Percentiles rank a stretch among this genome's conserved stretches.
These are phyloP conservation scores for Pachycephala philippinensis DNA, from an alignment of 2,113 vertebrate genomes.

Conservation along the genomic window DNA sequence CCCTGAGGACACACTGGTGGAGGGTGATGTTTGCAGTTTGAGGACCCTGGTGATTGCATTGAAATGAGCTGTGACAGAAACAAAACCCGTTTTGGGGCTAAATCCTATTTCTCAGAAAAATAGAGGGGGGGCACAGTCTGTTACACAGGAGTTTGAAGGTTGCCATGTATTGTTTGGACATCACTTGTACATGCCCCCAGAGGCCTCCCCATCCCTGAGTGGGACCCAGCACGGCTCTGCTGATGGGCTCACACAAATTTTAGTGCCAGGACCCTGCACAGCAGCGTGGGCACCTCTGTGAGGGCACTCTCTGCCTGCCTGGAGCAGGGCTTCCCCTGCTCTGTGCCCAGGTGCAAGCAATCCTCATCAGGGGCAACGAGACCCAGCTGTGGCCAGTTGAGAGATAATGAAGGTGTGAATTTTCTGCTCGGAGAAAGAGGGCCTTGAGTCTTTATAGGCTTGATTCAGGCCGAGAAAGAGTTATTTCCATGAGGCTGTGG, in stretches of 20 bases:
- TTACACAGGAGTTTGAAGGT: not conserved
- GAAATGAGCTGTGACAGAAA: not conserved
- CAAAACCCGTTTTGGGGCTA: accelerated
- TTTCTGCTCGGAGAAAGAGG: not conserved
- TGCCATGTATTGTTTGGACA: not conserved
- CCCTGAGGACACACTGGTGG: not conserved
- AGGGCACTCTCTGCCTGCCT: not conserved
- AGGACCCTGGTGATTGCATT: accelerated
- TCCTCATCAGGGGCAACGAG: not conserved
- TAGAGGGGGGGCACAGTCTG: accelerated
- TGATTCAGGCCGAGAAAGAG: accelerated
- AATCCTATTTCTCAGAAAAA: not conserved
- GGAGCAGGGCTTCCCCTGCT: accelerated
- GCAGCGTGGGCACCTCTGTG: accelerated
- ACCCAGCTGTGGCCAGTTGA: not conserved
- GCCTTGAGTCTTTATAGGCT: not conserved
- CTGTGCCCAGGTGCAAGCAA: accelerated
- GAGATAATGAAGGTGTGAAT: not conserved
- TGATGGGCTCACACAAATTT: accelerated
- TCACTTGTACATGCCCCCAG: not conserved
- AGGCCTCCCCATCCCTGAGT: not conserved
- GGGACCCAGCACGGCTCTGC: accelerated
- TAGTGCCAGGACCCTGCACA: accelerated
- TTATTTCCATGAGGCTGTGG: accelerated
- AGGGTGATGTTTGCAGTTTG: not conserved